Evolutionary conservation across 2,797 vertebrate species (phyloP), one percentile per base, ranked within the genome.

Genomic region (Karalla daura): DNA sequence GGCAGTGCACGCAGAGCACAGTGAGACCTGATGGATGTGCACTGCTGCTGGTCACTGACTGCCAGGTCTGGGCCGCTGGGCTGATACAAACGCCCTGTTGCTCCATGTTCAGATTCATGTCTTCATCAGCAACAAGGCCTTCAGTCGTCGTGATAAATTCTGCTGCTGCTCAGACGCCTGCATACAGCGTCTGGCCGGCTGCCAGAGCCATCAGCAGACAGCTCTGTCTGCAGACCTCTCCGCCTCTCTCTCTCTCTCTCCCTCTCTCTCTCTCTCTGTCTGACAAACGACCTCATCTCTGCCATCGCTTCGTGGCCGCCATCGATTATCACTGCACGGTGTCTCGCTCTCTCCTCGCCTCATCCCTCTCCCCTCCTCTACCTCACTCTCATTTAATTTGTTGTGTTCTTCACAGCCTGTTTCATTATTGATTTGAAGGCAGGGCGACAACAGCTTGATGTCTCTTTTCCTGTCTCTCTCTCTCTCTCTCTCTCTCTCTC

Each of bases 281-380:
- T 28, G 17, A 92, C 56, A 88, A 89, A 93, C 33, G 64, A 84
- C 81, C 62, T 68, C 73, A 76, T 80, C 58, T 50, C 46, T 65
- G 56, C 62, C 71, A 40, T 56, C 32, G 36, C 70, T 66, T 78
- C 33, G 78, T 70, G 69, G 74, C 68, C 52, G 12, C 76, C 73
- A 88, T 90, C 65, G 65, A 89, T 92, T 88, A 83, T 74, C 54
- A 1, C 61, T 1, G 49, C 67, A 52, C 14, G 10, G 37, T 32
- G 56, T 74, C 54, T 86, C 59, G 0, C 18, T 63, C 65, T 51
- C 54, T 24, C 56, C 45, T 47, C 11, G 1, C 36, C 59, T 47
- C 54, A 7, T 10, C 74, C 41, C 50, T 8, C 32, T 45, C 40
- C 40, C 41, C 50, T 8, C 32, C 43, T 41, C 40, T 49, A n/a